phyloP scores from a whole-genome alignment of 1,140 invertebrate species.

The Megalonaias nervosa region DNA sequence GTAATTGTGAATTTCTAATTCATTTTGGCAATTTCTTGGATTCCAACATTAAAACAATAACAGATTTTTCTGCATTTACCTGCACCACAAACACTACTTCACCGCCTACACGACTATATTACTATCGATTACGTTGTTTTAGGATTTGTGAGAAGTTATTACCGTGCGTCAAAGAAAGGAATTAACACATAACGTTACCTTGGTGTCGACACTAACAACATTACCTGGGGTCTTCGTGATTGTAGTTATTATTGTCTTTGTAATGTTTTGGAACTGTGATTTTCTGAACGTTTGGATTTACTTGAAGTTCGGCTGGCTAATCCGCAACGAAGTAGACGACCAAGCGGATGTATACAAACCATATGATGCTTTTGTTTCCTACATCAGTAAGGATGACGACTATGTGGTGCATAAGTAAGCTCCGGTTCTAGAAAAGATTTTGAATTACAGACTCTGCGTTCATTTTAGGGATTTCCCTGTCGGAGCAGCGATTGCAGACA shows the following conservation, averaged over 20 bases:
- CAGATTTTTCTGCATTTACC: constrained; percentile 25
- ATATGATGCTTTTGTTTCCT: constrained; percentile 60
- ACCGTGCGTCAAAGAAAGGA: constrained; percentile 4
- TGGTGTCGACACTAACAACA: constrained; percentile 28
- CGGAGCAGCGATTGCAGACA: constrained; percentile 51
- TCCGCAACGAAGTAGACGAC: constrained; percentile 11
- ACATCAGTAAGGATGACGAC: constrained; percentile 52
- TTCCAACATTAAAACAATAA: constrained; percentile 25
- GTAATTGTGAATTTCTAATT: constrained; percentile 39
- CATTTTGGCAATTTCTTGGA: constrained; percentile 28
- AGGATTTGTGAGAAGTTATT: neutral
- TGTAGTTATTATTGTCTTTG: constrained; percentile 12
- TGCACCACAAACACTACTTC: constrained; percentile 27
- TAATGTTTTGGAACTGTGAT: constrained; percentile 43
- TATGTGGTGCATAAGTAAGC: constrained; percentile 51
- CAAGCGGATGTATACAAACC: constrained; percentile 33
- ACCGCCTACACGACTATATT: neutral
- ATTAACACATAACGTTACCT: neutral
- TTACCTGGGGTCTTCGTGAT: constrained; percentile 26
- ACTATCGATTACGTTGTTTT: neutral
- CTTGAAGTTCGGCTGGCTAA: constrained; percentile 43
- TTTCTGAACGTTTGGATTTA: constrained; percentile 52
- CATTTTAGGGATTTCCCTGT: constrained; percentile 55
- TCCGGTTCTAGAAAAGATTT: constrained; percentile 49
- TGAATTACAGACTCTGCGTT: constrained; percentile 57